Evolutionary conservation across 2,888 invertebrate genomes (phyloP), one percentile per base, ranked within the genome.

Genomic region (Aricia artaxerxes): DNA sequence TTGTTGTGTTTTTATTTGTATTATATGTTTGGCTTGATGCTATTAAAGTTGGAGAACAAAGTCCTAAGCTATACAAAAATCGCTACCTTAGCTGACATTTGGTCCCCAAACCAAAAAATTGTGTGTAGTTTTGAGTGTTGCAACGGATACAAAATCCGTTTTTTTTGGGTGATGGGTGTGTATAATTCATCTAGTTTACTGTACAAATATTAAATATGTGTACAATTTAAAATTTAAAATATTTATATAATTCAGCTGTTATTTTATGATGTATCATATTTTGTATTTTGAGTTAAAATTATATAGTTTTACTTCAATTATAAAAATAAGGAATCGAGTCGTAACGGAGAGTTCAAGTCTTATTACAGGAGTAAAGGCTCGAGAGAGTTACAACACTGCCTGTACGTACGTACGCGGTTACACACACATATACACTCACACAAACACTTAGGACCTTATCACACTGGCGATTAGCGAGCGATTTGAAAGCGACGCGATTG

Each of bases 351-450:
- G 5, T 35, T 69, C 35, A 69, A 35, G 69, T 69, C 5, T 69
- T 64, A 9, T 35, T 38, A 31, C 4, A 6, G 35, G 38, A 69
- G 13, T 69, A 38, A 69, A 38, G 69, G 35, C 35, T 69, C 69
- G 69, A 69, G 69, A 35, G 13, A 13, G 69, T 69, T 69, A 69
- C 69, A 69, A 69, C 69, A 38, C 35, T 69, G 13, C 24, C 35
- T 69, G 69, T 69, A 69, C 69, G 64, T 64, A 64, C 64, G 38
- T 16, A 69, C 69, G 69, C 69, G 69, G 31, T 69, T 69, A 69
- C 69, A 69, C 69, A 69, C 61, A 64, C 64, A 35, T 31, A 31
- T 35, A 35, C 35, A 69, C 35, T 24, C 38, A 69, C 35, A 35
- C 35, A 38, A 16, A 11, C 64, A 64, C 4, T n/a, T n/a, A n/a